These are phyloP conservation scores for Spatulosminthurus flaviceps DNA, from an alignment of 2,888 invertebrate species.

Conservation along the genomic window DNA sequence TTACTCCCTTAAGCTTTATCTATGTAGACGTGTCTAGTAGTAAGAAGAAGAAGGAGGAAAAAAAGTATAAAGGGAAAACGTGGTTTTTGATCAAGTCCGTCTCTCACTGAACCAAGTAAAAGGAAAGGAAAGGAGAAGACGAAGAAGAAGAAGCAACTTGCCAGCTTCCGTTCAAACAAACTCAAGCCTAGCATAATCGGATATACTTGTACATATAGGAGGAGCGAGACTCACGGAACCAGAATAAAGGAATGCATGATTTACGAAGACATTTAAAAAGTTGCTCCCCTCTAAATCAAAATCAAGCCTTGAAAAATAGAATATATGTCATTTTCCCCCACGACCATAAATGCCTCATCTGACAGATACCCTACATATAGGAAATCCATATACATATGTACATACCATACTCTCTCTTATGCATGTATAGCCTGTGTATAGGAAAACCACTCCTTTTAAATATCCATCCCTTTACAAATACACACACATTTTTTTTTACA, in stretches of 20 bases:
- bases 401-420: no score
- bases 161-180: neutral
- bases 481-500: no score
- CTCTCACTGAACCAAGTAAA: neutral
- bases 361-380: constrained; percentile 16
- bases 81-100: neutral
- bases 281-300: constrained; percentile 39
- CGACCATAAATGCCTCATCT: constrained; percentile 41
- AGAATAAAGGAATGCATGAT: constrained; percentile 41
- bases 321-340: constrained; percentile 37
- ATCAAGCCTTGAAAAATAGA: constrained; percentile 44
- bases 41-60: no score
- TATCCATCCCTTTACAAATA: no score
- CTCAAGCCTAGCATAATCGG: neutral
- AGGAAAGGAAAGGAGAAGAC: neutral
- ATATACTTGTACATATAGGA: no score
- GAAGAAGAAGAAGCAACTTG: constrained; percentile 16
- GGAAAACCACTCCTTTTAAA: no score
- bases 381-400: neutral
- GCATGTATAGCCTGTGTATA: no score
- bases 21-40: no score
- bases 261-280: constrained; percentile 43
- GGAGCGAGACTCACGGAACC: no score
- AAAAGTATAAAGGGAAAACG: no score
- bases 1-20: no score